Evolutionary conservation across 2,888 invertebrate genomes (phyloP).

Genomic region (Trachelus tabidus): DNA sequence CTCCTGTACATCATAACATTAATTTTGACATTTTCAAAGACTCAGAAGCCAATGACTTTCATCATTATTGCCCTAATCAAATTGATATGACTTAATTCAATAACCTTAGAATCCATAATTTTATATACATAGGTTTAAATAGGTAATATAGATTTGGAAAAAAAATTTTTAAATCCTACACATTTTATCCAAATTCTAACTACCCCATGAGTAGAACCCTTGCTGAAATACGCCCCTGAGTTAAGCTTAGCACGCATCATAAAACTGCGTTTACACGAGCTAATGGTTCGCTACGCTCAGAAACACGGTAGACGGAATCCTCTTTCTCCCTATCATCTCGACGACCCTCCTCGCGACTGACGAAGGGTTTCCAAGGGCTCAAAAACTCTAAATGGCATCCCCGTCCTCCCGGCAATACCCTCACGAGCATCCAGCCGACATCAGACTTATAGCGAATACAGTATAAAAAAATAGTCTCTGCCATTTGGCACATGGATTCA

Average conservation of each 20-base stretch:
- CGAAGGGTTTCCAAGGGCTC: conserved; percentile 30
- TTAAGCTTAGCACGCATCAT: conserved; percentile 38
- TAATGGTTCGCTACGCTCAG: conserved; percentile 38
- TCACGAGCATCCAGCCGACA: not conserved
- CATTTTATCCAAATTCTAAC: not conserved
- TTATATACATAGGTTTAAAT: not conserved
- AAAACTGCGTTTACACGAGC: conserved; percentile 49
- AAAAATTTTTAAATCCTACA: not conserved
- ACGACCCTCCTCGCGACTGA: conserved; percentile 32
- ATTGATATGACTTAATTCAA: too few relatives aligned
- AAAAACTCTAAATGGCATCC: conserved; percentile 33
- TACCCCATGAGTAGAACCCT: not conserved
- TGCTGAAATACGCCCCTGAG: conserved; percentile 7
- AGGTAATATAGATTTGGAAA: not conserved
- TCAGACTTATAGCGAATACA: not conserved
- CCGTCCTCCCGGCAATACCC: conserved; percentile 2
- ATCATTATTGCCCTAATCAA: not conserved
- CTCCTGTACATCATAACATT: not conserved
- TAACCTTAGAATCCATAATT: not conserved
- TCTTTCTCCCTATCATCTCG: conserved; percentile 42
- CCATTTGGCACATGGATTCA: not conserved
- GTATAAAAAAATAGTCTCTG: not conserved
- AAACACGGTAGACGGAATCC: conserved; percentile 36
- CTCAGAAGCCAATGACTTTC: not conserved
- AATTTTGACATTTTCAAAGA: not conserved